Evolutionary conservation across 2,888 invertebrate species (phyloP).

Genomic region (Acanthosepion lycidas): DNA sequence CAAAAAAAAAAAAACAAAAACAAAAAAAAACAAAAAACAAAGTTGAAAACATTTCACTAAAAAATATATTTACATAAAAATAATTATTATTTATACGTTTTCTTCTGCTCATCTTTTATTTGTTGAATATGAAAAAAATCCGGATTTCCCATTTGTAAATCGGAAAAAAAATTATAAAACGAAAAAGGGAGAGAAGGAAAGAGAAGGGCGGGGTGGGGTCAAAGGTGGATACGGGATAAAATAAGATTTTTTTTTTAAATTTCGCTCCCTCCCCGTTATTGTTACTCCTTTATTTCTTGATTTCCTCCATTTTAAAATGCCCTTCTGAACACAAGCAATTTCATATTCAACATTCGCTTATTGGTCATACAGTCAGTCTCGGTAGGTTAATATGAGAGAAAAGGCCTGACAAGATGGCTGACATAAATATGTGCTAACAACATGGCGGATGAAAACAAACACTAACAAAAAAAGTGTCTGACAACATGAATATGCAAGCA

Average conservation of each 20-base stretch:
- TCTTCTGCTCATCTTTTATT: background rate
- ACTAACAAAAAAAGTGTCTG: background rate
- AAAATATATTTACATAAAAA: no score
- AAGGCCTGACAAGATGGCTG: background rate
- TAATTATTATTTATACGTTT: no score
- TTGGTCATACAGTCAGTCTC: background rate
- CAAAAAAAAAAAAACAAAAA: background rate
- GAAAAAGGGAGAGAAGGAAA: background rate
- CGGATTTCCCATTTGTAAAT: background rate
- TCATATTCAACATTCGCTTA: slow-evolving; percentile 1
- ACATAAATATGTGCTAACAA: slow-evolving; percentile 33
- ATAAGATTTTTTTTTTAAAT: background rate
- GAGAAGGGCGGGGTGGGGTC: rapidly evolving
- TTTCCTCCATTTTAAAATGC: background rate
- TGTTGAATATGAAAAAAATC: background rate
- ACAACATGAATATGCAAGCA: background rate
- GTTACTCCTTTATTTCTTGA: background rate
- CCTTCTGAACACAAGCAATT: slow-evolving; percentile 33
- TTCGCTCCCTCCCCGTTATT: background rate
- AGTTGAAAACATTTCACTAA: no score
- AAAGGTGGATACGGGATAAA: background rate
- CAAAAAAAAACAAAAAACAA: background rate
- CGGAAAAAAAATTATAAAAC: background rate
- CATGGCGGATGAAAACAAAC: background rate
- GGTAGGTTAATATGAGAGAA: background rate